Percentiles rank a stretch among this genome's conserved stretches.
These are phyloP conservation scores for Acromyrmex echinatior DNA, from an alignment of 1,140 invertebrate genomes.

Conservation along the genomic window DNA sequence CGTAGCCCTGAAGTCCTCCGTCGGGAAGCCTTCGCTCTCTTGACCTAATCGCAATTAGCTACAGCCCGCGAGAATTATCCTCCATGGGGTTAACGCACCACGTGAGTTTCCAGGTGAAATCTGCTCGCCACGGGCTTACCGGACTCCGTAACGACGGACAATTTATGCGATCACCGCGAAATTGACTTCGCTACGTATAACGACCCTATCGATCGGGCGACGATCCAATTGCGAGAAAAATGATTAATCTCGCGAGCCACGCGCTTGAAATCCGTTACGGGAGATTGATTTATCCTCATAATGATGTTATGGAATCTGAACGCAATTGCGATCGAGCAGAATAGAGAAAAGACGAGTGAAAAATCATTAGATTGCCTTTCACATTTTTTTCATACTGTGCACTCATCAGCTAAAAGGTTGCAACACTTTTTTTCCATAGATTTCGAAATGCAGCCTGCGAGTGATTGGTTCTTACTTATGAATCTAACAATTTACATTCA, in stretches of 20 bases:
- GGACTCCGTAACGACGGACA: conserved; percentile 19
- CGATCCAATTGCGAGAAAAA: conserved; percentile 59
- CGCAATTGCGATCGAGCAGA: conserved; percentile 8
- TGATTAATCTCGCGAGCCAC: conserved; percentile 52
- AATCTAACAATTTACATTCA: no score
- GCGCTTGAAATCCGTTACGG: conserved; percentile 41
- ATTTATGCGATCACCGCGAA: conserved; percentile 37
- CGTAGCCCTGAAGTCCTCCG: conserved; percentile 77
- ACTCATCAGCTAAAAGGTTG: neutral
- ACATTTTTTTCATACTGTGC: neutral
- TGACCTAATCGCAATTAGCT: conserved; percentile 82
- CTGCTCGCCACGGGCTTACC: conserved; percentile 1
- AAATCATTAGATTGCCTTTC: neutral
- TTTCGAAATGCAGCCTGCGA: no score
- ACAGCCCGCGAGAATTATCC: conserved; percentile 74
- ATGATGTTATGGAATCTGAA: conserved; percentile 39
- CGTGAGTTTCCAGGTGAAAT: conserved; percentile 23
- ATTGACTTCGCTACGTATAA: conserved; percentile 53
- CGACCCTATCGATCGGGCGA: conserved; percentile 30
- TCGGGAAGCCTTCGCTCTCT: conserved; percentile 66
- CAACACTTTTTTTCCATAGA: no score
- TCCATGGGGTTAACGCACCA: conserved; percentile 6
- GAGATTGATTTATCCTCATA: conserved; percentile 51
- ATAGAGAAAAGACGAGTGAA: conserved; percentile 5
- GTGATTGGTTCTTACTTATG: no score